Evolutionary conservation across 2,797 vertebrate species (phyloP).

Genomic region (Catamblyrhynchus diadema): DNA sequence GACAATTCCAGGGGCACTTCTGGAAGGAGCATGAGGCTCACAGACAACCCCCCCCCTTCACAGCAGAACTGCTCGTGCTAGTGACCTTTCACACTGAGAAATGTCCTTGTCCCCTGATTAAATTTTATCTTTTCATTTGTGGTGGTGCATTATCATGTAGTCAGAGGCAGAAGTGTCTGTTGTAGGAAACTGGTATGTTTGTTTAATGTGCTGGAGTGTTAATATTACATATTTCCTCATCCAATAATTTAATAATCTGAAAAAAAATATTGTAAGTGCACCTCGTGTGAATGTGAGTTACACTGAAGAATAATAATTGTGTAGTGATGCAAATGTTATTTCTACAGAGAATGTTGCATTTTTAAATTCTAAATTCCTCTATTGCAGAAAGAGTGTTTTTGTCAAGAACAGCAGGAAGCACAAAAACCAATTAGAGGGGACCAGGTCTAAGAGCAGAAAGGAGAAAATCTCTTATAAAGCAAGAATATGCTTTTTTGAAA

Average conservation of each 20-base stretch:
- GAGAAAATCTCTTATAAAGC: background rate
- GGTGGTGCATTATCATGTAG: background rate
- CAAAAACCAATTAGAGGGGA: background rate
- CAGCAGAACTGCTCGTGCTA: constrained; percentile 94
- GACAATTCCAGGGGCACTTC: constrained; percentile 80
- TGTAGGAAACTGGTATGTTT: constrained; percentile 18
- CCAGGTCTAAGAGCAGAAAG: background rate
- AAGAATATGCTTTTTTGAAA: background rate
- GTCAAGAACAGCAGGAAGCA: background rate
- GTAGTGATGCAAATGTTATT: background rate
- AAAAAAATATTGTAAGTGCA: constrained; percentile 7
- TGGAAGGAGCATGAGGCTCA: constrained; percentile 85
- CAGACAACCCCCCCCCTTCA: constrained; percentile 85
- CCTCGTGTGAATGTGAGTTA: constrained; percentile 23
- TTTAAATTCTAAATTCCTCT: background rate
- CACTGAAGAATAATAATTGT: background rate
- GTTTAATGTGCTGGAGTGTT: constrained; percentile 33
- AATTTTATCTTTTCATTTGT: background rate
- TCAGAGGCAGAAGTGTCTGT: constrained; percentile 36
- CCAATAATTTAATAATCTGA: background rate
- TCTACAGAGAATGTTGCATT: background rate
- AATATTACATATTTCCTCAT: background rate
- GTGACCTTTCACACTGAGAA: constrained; percentile 1
- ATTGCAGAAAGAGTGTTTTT: background rate
- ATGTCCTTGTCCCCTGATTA: background rate